These are phyloP conservation scores for Sialia sialis DNA, from an alignment of 2,113 vertebrate species.

Conservation along the genomic window DNA sequence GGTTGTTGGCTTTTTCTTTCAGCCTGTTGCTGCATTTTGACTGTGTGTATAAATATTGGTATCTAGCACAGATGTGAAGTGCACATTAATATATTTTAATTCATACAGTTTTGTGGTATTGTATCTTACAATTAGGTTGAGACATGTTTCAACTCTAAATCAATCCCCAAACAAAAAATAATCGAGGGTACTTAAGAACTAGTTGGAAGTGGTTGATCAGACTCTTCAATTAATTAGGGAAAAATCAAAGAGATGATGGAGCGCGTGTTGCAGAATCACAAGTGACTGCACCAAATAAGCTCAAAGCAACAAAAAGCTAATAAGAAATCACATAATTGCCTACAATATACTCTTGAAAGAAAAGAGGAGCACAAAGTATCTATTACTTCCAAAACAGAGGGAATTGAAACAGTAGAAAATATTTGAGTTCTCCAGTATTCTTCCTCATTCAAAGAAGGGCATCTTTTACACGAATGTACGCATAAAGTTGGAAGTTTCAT, in stretches of 20 bases:
- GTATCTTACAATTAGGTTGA: background rate
- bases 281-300: conserved; percentile 12
- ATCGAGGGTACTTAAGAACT: conserved; percentile 44
- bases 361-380: background rate
- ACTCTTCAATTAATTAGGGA: conserved; percentile 50
- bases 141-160: background rate
- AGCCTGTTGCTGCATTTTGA: background rate
- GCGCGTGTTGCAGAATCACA: background rate
- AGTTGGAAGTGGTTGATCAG: conserved; percentile 40
- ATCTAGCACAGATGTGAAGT: background rate
- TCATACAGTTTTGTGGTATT: background rate
- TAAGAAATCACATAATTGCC: conserved; percentile 25
- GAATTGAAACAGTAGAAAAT: background rate
- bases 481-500: background rate
- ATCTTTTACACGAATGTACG: background rate
- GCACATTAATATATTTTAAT: background rate
- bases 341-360: background rate
- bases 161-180: conserved; percentile 30
- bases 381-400: background rate
- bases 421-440: background rate
- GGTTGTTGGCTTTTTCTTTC: background rate
- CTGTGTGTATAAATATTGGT: conserved; percentile 15
- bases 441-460: background rate
- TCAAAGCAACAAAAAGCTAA: conserved; percentile 39
- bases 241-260: conserved; percentile 29